Evolutionary conservation across 2,888 invertebrate species (phyloP), one percentile per base, ranked within the genome.

Genomic region (Sipha maydis): DNA sequence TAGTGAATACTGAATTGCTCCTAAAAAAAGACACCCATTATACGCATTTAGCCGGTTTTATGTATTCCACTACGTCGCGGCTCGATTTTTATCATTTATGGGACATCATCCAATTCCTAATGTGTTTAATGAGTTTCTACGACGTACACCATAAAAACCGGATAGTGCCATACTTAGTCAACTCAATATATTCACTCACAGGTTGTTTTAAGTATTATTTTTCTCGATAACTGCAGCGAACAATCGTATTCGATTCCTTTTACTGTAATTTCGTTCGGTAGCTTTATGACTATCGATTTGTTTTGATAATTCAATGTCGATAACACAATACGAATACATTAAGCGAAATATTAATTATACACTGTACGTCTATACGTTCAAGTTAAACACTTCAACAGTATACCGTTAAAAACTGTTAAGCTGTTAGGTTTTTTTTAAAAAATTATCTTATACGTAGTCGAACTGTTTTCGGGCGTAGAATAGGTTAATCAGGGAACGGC

Each of bases 81-180:
- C 28, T n/a, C 31, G 71, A 71, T 71, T 71, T 61, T 17, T 71
- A 71, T 71, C 71, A 71, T 71, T 71, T 71, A 71, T 71, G 71
- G 71, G 28, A 71, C 28, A 31, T 71, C 71, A 71, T 71, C 71
- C 71, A 28, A 71, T 71, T 71, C 31, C 71, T 71, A 28, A 71
- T 28, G 71, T 31, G 71, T 71, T 71, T 28, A 71, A 71, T 71
- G 71, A 71, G 71, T 28, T 71, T 14, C 31, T 71, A 14, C 71
- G 31, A 17, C 71, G 31, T 71, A 71, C 3, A n/a, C 9, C 9
- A 69, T 61, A 21, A 61, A 61, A 61, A 25, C 61, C 21, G 25
- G 21, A 25, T 61, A 61, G 61, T 7, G 25, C 48, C 48, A 14
- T 48, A 61, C 21, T 61, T 61, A 7, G 61, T 61, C 25, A 61